Conservation (phyloP, 2,797 vertebrate genomes). For the Dallia pectoralis region DNA sequence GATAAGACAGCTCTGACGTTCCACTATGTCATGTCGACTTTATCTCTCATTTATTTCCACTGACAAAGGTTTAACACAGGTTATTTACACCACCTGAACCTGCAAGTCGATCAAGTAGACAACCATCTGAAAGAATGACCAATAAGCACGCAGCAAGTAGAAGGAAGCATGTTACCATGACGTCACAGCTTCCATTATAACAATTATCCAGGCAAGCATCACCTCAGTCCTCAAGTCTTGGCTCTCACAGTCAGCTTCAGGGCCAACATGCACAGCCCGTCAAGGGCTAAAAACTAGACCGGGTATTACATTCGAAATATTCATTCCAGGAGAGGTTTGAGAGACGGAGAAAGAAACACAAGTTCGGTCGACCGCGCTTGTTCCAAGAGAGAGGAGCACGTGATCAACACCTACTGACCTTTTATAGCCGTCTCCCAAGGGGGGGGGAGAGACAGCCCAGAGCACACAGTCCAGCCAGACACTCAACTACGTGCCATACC, state of each 20-base stretch:
- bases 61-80: background rate
- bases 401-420: constrained; percentile 59
- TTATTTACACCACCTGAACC: background rate
- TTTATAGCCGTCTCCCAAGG: constrained; percentile 46
- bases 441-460: constrained; percentile 9
- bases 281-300: constrained; percentile 43
- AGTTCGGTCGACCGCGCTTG: constrained; percentile 14
- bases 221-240: constrained; percentile 32
- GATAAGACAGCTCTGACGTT: background rate
- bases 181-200: background rate
- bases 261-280: constrained; percentile 47
- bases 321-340: constrained; percentile 32
- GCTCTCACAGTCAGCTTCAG: constrained; percentile 33
- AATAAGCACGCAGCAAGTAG: background rate
- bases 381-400: constrained; percentile 32
- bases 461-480: constrained; percentile 13
- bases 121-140: background rate
- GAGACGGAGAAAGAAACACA: constrained; percentile 15
- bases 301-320: constrained; percentile 58
- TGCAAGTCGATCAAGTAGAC: background rate
- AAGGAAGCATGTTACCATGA: background rate
- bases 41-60: background rate
- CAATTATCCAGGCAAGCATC: background rate
- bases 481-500: constrained; percentile 13
- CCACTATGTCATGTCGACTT: background rate